Evolutionary conservation across 1,140 invertebrate species (phyloP).

Genomic region (Tetragonula clypearis): DNA sequence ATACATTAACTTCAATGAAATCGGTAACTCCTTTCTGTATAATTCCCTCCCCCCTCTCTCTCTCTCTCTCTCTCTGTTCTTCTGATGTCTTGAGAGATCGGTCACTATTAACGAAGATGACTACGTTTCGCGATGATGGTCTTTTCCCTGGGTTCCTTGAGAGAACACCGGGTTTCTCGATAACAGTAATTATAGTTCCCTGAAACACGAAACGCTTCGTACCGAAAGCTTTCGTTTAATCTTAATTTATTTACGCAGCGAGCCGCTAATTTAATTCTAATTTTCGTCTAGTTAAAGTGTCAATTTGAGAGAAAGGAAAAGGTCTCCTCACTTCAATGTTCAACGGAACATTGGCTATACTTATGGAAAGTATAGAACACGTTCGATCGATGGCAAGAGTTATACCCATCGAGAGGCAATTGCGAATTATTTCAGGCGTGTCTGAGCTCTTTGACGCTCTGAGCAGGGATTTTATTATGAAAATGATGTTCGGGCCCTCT

Average conservation of each 20-base stretch:
- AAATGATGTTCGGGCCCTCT: not conserved
- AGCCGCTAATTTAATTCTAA: not conserved
- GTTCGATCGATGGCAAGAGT: not conserved
- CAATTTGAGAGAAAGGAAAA: not conserved
- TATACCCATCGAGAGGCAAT: not conserved
- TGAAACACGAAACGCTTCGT: not conserved
- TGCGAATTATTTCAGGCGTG: conserved; percentile 1
- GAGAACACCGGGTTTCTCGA: not conserved
- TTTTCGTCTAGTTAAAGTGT: not conserved
- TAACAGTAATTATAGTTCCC: not conserved
- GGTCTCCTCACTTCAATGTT: too few species aligned
- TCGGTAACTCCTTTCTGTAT: too few species aligned
- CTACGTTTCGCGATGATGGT: not conserved
- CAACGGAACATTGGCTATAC: too few species aligned
- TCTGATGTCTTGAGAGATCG: not conserved
- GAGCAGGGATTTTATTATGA: conserved; percentile 24
- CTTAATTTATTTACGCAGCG: not conserved
- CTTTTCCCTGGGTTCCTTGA: not conserved
- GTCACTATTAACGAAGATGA: not conserved
- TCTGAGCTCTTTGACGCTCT: conserved; percentile 2
- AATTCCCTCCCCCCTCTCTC: too few species aligned
- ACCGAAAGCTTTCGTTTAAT: not conserved
- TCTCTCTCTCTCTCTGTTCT: too few species aligned
- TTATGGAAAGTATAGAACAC: not conserved
- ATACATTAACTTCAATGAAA: too few species aligned